Evolutionary conservation across 2,797 vertebrate species (phyloP).

Genomic region (Lacerta agilis): DNA sequence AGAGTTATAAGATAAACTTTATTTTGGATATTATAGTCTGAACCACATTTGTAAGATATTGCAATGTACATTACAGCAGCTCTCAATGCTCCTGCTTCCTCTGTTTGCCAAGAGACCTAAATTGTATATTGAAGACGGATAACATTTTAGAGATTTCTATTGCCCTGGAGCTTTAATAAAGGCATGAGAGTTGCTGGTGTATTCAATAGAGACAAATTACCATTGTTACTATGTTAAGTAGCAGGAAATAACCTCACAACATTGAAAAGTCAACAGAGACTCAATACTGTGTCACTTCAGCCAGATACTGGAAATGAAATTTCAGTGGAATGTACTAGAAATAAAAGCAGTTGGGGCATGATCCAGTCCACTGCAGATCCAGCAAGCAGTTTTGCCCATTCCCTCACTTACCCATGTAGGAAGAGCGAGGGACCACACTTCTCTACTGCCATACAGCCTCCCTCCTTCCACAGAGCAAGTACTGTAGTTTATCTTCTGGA

Average conservation of each 20-base stretch:
- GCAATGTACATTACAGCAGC: slow-evolving; percentile 50
- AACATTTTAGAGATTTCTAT: slow-evolving; percentile 19
- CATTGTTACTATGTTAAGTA: background rate
- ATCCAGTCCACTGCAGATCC: background rate
- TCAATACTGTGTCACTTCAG: background rate
- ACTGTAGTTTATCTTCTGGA: background rate
- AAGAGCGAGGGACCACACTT: background rate
- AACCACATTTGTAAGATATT: slow-evolving; percentile 58
- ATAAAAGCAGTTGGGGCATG: background rate
- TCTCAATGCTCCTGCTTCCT: slow-evolving; percentile 34
- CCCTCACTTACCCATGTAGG: background rate
- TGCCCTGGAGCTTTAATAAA: slow-evolving; percentile 24
- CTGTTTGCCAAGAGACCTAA: slow-evolving; percentile 35
- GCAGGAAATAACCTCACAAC: background rate
- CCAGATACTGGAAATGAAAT: background rate
- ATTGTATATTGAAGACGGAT: slow-evolving; percentile 26
- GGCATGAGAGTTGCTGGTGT: background rate
- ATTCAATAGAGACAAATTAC: slow-evolving; percentile 10
- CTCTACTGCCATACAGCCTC: background rate
- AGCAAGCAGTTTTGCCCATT: background rate
- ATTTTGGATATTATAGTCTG: slow-evolving; percentile 56
- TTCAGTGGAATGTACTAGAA: background rate
- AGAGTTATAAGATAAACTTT: slow-evolving; percentile 62
- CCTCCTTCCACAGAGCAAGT: background rate
- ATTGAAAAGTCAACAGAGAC: background rate